Evolutionary conservation across 2,797 vertebrate genomes (phyloP).

Genomic region (Thamnophis elegans): DNA sequence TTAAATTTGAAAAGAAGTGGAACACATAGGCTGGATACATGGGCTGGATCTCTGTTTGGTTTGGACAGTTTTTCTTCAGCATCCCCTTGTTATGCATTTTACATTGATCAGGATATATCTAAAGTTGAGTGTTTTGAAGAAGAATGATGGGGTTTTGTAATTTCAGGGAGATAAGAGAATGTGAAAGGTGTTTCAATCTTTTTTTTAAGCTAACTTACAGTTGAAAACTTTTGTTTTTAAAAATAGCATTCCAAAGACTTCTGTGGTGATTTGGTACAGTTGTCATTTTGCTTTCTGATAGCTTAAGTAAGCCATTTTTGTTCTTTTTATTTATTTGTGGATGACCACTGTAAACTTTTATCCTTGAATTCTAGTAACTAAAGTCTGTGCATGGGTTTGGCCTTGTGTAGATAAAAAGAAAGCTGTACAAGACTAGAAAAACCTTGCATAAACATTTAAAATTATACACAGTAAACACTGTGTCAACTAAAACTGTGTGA

Average conservation of each 20-base stretch:
- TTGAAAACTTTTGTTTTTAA: neutral
- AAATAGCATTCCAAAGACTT: neutral
- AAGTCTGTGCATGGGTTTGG: neutral
- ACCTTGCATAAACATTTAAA: neutral
- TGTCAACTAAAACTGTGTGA: neutral
- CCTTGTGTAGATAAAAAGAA: neutral
- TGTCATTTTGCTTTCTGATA: neutral
- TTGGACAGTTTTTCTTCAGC: neutral
- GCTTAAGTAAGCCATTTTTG: neutral
- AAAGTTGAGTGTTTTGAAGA: neutral
- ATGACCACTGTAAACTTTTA: neutral
- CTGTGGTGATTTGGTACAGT: neutral
- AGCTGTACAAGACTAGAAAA: neutral
- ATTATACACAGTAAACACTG: neutral
- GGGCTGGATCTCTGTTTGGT: neutral
- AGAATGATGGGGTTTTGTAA: neutral
- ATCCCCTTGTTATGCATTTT: neutral
- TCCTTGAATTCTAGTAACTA: neutral
- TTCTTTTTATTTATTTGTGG: neutral
- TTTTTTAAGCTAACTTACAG: neutral
- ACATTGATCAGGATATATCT: neutral
- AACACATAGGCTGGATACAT: neutral
- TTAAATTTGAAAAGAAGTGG: neutral
- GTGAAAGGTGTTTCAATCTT: neutral
- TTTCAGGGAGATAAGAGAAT: neutral